Conservation (phyloP, 2,113 vertebrate species). For the Pterocles orientalis region DNA sequence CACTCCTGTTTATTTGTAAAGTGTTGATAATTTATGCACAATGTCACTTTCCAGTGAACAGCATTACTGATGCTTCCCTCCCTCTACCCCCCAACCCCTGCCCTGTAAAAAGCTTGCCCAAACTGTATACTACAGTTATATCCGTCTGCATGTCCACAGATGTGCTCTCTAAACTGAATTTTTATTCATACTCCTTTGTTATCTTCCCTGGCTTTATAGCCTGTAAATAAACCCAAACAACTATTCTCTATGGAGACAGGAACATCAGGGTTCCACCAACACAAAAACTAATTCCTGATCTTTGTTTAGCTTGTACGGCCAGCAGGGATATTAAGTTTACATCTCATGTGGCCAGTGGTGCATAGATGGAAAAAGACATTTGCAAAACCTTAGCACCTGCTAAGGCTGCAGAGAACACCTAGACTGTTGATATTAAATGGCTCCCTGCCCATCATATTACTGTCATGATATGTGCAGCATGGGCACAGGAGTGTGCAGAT, state of each 20-base stretch:
- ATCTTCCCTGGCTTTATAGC: not conserved
- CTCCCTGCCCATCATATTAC: not conserved
- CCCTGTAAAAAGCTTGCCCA: not conserved
- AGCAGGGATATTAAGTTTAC: not conserved
- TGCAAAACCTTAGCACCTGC: not conserved
- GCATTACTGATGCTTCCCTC: not conserved
- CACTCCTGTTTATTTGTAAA: not conserved
- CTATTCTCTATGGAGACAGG: not conserved
- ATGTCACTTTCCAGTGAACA: not conserved
- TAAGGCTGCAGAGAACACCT: not conserved
- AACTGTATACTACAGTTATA: not conserved
- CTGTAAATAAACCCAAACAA: not conserved
- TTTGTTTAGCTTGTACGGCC: not conserved
- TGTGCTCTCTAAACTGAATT: not conserved
- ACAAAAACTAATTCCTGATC: not conserved
- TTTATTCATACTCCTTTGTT: not conserved
- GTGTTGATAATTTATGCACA: not conserved
- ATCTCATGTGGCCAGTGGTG: fast-evolving
- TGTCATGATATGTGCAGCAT: not conserved
- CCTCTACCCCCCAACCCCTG: no score
- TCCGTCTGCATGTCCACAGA: not conserved
- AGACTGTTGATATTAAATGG: not conserved
- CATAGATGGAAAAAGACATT: not conserved
- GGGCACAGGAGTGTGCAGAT: not conserved
- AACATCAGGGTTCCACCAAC: not conserved